Conservation (phyloP, 2,113 vertebrate genomes). For the Verasper variegatus region DNA sequence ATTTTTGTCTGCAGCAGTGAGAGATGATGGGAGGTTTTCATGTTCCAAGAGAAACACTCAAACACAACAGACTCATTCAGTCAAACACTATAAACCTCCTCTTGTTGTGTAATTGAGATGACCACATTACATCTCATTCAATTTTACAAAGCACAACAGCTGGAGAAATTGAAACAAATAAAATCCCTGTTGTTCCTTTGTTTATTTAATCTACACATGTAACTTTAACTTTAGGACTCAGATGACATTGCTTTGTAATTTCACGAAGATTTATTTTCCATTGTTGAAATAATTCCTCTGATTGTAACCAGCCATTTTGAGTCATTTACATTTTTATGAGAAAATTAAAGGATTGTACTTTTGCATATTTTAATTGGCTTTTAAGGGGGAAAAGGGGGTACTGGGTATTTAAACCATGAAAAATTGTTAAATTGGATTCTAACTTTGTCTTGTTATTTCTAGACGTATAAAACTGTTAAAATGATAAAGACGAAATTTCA, state of each 20-base stretch:
- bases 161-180: slow-evolving; percentile 12
- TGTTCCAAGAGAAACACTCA: background rate
- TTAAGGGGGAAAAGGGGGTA: slow-evolving; percentile 45
- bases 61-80: slow-evolving; percentile 10
- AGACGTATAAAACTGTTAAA: slow-evolving; percentile 58
- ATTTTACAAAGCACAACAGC: slow-evolving; percentile 27
- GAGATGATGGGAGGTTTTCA: slow-evolving; percentile 20
- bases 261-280: slow-evolving; percentile 53
- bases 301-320: slow-evolving; percentile 64
- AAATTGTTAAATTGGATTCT: slow-evolving; percentile 77
- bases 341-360: slow-evolving; percentile 78
- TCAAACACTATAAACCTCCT: slow-evolving; percentile 12
- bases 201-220: slow-evolving; percentile 2
- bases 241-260: slow-evolving; percentile 49
- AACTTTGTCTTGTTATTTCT: slow-evolving; percentile 66
- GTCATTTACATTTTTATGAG: slow-evolving; percentile 82
- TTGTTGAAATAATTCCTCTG: slow-evolving; percentile 60
- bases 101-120: slow-evolving; percentile 12
- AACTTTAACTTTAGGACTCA: slow-evolving; percentile 13
- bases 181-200: slow-evolving; percentile 9
- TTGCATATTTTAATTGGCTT: slow-evolving; percentile 78
- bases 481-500: slow-evolving; percentile 68
- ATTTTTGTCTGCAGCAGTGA: slow-evolving; percentile 20
- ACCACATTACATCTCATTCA: slow-evolving; percentile 21
- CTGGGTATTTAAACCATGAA: slow-evolving; percentile 71